Percentiles rank a stretch among this genome's conserved stretches.
Conservation (phyloP, 2,888 invertebrate genomes). For the Parasteatoda lunata region DNA sequence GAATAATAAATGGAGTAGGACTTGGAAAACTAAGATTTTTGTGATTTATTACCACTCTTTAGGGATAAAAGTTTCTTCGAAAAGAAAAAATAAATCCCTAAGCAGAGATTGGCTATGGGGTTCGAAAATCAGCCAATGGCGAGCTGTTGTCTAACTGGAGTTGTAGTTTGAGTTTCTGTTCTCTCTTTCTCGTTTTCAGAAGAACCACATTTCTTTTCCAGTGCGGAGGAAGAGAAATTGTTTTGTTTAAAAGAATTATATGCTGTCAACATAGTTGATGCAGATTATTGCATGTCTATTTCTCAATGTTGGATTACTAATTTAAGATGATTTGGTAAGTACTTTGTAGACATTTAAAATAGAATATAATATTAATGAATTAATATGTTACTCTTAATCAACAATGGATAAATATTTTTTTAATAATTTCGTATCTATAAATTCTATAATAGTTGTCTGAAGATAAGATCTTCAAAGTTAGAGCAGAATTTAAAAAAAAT, state of each 20-base stretch:
- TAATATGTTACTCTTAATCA: background rate
- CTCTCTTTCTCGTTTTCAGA: background rate
- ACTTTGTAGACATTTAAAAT: background rate
- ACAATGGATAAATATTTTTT: too few species aligned
- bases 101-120: constrained; percentile 23
- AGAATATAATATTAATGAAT: background rate
- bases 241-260: background rate
- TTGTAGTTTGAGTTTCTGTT: constrained; percentile 19
- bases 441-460: too few species aligned
- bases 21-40: too few species aligned
- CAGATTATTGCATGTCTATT: constrained; percentile 7
- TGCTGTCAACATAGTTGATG: background rate
- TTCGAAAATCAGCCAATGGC: constrained; percentile 12
- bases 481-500: too few species aligned
- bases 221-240: background rate
- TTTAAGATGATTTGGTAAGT: constrained; percentile 24
- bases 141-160: constrained; percentile 1
- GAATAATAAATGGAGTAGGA: too few species aligned
- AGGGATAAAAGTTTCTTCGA: background rate
- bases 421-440: too few species aligned
- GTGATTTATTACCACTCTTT: too few species aligned
- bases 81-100: background rate
- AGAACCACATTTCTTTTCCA: background rate
- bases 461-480: too few species aligned
- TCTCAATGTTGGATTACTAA: constrained; percentile 39